phyloP scores from a whole-genome alignment of 2,113 vertebrate genomes.

The Callocephalon fimbriatum region DNA sequence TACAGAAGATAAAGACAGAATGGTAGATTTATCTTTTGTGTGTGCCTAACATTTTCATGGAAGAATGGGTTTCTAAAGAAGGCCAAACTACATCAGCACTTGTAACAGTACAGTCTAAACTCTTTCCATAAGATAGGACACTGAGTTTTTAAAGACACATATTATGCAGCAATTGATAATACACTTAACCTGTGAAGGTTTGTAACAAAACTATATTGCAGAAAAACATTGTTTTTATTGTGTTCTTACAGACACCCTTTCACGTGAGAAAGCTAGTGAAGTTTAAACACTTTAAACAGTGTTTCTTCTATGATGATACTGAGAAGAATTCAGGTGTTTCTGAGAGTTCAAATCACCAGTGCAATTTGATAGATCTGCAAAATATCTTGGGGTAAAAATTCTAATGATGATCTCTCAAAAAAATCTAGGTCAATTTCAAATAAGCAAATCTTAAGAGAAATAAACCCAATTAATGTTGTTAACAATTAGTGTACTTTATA shows the following conservation, averaged over 20 bases:
- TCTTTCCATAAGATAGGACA: not conserved
- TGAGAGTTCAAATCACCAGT: not conserved
- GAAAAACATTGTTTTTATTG: not conserved
- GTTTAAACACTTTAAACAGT: not conserved
- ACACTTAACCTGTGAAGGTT: rapidly evolving
- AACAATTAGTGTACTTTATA: slow-evolving; percentile 37
- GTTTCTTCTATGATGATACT: not conserved
- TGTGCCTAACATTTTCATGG: not conserved
- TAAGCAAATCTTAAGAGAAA: slow-evolving; percentile 59
- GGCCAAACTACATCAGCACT: not conserved
- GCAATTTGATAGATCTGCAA: slow-evolving; percentile 9
- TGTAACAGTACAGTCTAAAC: not conserved
- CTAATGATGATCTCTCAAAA: not conserved
- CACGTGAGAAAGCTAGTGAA: not conserved
- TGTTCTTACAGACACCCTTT: not conserved
- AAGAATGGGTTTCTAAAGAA: not conserved
- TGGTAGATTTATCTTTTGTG: not conserved
- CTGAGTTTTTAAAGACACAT: not conserved
- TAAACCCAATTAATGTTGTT: slow-evolving; percentile 40
- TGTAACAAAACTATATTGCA: not conserved
- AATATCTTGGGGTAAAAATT: slow-evolving; percentile 29
- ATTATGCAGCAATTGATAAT: not conserved
- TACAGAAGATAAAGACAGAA: not conserved
- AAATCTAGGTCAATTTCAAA: slow-evolving; percentile 54
- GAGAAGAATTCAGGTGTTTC: not conserved